Evolutionary conservation across 2,113 vertebrate species (phyloP), one percentile per base, ranked within the genome.

Genomic region (Menura novaehollandiae): DNA sequence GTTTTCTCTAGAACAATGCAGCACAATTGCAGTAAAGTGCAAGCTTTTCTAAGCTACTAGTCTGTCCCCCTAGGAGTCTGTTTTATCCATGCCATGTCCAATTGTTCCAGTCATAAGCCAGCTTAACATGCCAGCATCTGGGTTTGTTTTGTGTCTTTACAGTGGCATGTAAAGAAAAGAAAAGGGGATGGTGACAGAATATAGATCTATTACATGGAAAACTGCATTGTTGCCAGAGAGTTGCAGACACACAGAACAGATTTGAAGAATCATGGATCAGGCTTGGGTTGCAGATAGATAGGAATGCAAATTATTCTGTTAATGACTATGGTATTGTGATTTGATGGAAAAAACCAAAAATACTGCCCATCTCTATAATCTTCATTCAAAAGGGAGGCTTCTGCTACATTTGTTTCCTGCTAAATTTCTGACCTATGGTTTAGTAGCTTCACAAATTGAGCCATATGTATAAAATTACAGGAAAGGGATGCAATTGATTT

Each of bases 391-490:
- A 92, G 56, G 81, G 66, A 20, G 2, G 67, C 37, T 72, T 96
- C 75, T 91, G 96, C 85, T 96, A 94, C 91, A 93, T 94, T 75
- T 71, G 11, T 79, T 96, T 86, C 84, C 81, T 88, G 72, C 32
- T 91, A 21, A 28, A 86, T 88, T 93, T 92, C 80, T 92, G 73
- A 88, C 79, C 86, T 84, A 20, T 37, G 33, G 27, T 84, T 86
- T 71, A 71, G 43, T 59, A 86, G 67, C 81, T 89, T 87, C 62
- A 73, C 58, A 83, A 67, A 76, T 69, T 20, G 9, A 93, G 55
- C 58, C 24, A 51, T 46, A 56, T 4, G 1, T 90, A 85, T n/a
- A 81, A 95, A 93, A 74, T 56, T 66, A 95, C 22, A 86, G 91
- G 83, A 92, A 94, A 94, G 83, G 88, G 56, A 44, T 86, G 69